Evolutionary conservation across 1,140 invertebrate species (phyloP).

Genomic region (Bombyx mori): DNA sequence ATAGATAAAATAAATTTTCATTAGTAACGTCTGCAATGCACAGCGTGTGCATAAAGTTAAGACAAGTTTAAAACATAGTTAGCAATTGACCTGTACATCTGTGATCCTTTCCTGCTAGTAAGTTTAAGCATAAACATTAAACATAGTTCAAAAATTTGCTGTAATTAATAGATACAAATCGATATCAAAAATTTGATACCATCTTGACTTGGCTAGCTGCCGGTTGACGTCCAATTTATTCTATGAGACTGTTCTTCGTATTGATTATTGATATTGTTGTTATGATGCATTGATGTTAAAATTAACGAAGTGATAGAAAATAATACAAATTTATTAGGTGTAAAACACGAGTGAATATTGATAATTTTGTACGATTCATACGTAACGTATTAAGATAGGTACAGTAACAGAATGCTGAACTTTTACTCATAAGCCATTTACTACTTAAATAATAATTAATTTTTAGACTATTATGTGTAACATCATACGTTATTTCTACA

Average conservation of each 20-base stretch:
- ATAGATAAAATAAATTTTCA: not conserved
- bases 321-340: constrained; percentile 2
- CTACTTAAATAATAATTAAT: too few relatives aligned
- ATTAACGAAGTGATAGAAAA: too few relatives aligned
- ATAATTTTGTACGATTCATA: constrained; percentile 8
- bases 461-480: constrained; percentile 33
- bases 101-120: too few relatives aligned
- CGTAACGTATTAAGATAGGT: not conserved
- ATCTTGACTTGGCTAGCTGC: too few relatives aligned
- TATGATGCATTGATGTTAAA: not conserved
- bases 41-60: not conserved
- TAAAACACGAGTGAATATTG: constrained; percentile 4
- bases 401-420: constrained; percentile 36
- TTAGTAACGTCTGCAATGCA: not conserved
- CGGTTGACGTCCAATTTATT: constrained; percentile 6
- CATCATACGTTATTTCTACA: constrained; percentile 39
- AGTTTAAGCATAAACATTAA: too few relatives aligned
- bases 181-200: too few relatives aligned
- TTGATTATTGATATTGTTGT: constrained; percentile 7
- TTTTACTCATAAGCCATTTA: constrained; percentile 32
- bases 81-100: too few relatives aligned
- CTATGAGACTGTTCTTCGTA: constrained; percentile 8
- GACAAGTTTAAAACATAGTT: too few relatives aligned
- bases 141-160: too few relatives aligned
- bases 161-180: too few relatives aligned